Evolutionary conservation across 2,797 vertebrate species (phyloP), one percentile per base, ranked within the genome.

Genomic region (Mionectes olivaceus): DNA sequence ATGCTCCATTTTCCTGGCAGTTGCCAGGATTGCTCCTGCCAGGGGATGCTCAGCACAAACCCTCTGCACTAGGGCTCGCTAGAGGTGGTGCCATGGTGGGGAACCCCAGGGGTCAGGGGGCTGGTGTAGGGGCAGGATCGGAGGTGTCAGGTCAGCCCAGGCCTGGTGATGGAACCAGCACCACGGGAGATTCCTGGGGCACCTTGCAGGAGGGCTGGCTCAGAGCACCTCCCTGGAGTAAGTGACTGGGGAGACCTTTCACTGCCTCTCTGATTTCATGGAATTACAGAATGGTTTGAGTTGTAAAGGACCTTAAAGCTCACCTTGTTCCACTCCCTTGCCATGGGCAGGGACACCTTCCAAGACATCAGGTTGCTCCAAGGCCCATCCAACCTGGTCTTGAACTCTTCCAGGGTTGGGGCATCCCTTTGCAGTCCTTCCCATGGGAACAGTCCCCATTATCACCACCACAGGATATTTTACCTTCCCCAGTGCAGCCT

Each of bases 41-140:
- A 1, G 3, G 23, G 33, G n/a, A 8, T 41, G 37, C 43, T 39
- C 10, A 19, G 30, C 73, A 27, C 28, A 9, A 57, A 7, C 21
- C 63, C 22, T 60, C 55, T 44, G 67, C 11, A 15, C 37, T 49
- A 8, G 39, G 23, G 17, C 32, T 8, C 6, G 18, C 13, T 1
- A 4, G 18, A n/a, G 63, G 9, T 0, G 4, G 59, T 7, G 11
- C 37, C 1, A 0, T 5, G 23, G 10, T 7, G 87, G 0, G 5
- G 17, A 21, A 2, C 14, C 37, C 64, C 1, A 1, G 33, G 65
- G 49, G 11, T 8, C 7, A 7, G 5, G 30, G 9, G 10, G 39
- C 16, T 17, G 39, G 16, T 0, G 7, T 1, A 9, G n/a, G 35
- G 39, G 5, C n/a, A 7, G 0, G 0, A 5, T 1, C 3, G 1